These are phyloP conservation scores for Holotrichia oblita DNA, from an alignment of 1,140 invertebrate genomes.

Conservation along the genomic window DNA sequence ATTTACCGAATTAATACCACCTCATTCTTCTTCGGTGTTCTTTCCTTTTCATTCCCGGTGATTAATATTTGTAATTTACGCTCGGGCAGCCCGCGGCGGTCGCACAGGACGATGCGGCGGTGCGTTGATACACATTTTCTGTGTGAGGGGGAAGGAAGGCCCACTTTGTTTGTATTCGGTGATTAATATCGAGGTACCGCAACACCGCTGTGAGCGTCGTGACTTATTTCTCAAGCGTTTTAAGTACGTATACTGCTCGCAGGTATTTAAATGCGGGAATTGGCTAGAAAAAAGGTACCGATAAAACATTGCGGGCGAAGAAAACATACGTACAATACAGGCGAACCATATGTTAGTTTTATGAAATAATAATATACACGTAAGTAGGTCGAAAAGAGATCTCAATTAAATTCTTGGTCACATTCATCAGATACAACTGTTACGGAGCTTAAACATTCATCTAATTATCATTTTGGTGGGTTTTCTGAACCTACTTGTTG, in stretches of 20 bases:
- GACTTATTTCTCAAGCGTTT: conserved; percentile 8
- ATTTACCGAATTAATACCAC: conserved; percentile 17
- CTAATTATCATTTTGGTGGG: no score
- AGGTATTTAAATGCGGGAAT: not conserved
- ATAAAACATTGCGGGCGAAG: no score
- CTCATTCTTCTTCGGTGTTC: conserved; percentile 16
- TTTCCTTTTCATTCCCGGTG: conserved; percentile 15
- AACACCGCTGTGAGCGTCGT: conserved; percentile 1
- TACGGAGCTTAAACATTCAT: no score
- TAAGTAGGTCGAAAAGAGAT: no score
- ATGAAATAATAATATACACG: no score
- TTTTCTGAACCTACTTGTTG: no score
- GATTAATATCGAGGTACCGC: conserved; percentile 4
- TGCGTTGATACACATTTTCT: conserved; percentile 13
- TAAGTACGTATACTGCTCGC: not conserved
- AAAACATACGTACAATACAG: no score
- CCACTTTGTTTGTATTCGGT: conserved; percentile 16
- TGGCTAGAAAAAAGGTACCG: not conserved
- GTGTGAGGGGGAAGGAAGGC: not conserved
- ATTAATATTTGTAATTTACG: conserved; percentile 21
- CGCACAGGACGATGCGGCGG: not conserved
- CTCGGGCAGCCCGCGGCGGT: not conserved
- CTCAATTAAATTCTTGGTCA: no score
- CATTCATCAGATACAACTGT: no score
- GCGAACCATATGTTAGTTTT: no score